Evolutionary conservation across 2,113 vertebrate genomes (phyloP).

Genomic region (Gasterosteus aculeatus): DNA sequence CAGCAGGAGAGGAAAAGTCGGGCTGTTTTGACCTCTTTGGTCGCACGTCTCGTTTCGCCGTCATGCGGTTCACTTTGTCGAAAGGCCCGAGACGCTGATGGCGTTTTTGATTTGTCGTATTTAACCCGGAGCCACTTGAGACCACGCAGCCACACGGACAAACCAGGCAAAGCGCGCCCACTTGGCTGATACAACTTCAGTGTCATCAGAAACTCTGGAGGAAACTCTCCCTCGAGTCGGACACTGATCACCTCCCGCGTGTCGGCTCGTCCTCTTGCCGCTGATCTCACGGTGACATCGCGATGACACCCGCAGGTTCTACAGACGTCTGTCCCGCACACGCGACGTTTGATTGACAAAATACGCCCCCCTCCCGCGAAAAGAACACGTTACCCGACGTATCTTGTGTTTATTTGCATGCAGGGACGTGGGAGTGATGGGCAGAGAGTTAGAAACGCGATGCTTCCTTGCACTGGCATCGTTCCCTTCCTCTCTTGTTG

Average conservation of each 20-base stretch:
- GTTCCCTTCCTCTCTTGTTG: neutral
- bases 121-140: neutral
- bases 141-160: slow-evolving; percentile 42
- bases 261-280: no score
- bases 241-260: neutral
- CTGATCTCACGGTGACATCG: no score
- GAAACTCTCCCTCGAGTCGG: neutral
- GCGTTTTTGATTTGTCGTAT: neutral
- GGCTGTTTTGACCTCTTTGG: neutral
- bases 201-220: slow-evolving; percentile 5
- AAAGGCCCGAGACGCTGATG: accelerated
- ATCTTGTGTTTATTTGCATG: neutral
- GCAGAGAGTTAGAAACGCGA: neutral
- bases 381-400: neutral
- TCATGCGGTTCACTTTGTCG: no score
- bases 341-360: no score
- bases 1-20: slow-evolving; percentile 7
- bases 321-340: no score
- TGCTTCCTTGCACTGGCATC: neutral
- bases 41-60: neutral
- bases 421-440: neutral
- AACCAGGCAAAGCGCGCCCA: slow-evolving; percentile 56
- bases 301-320: no score
- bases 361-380: no score
- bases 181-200: slow-evolving; percentile 30